Conservation (phyloP, 1,140 invertebrate species). For the Chironomus striatipennis region DNA sequence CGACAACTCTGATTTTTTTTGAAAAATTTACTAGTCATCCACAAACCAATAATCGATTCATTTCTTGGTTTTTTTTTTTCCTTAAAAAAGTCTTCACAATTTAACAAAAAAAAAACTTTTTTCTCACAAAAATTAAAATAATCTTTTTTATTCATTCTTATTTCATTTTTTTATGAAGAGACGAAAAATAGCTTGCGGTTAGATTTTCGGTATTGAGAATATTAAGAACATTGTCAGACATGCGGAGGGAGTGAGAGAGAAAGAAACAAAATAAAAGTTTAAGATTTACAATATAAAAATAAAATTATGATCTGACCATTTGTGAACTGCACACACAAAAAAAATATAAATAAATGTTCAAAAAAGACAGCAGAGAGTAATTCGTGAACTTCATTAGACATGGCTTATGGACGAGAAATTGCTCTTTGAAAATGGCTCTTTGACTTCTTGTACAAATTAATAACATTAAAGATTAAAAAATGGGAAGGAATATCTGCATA, state of each 20-base stretch:
- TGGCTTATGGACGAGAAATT: conserved; percentile 12
- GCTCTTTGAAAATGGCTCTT: background rate
- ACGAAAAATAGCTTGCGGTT: conserved; percentile 25
- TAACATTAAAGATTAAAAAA: background rate
- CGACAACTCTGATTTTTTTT: too few relatives aligned
- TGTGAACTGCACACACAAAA: background rate
- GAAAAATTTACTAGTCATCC: too few relatives aligned
- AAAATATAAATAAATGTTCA: too few relatives aligned
- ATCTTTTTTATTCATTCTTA: background rate
- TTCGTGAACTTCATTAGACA: conserved; percentile 12
- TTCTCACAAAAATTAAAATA: conserved; percentile 4
- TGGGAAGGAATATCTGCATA: too few relatives aligned
- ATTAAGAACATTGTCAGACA: conserved; percentile 23
- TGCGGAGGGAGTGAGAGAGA: conserved; percentile 26
- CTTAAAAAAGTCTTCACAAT: too few relatives aligned
- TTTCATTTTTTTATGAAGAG: conserved; percentile 19
- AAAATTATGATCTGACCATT: conserved; percentile 14
- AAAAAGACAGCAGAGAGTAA: background rate
- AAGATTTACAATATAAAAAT: background rate
- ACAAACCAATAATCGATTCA: background rate
- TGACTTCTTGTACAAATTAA: conserved; percentile 9
- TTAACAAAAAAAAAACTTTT: too few relatives aligned
- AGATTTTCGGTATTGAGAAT: conserved; percentile 29
- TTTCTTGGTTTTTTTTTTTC: background rate
- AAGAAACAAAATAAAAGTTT: background rate